Conservation (phyloP, 1,140 invertebrate genomes). For the Trichonephila clavipes region DNA sequence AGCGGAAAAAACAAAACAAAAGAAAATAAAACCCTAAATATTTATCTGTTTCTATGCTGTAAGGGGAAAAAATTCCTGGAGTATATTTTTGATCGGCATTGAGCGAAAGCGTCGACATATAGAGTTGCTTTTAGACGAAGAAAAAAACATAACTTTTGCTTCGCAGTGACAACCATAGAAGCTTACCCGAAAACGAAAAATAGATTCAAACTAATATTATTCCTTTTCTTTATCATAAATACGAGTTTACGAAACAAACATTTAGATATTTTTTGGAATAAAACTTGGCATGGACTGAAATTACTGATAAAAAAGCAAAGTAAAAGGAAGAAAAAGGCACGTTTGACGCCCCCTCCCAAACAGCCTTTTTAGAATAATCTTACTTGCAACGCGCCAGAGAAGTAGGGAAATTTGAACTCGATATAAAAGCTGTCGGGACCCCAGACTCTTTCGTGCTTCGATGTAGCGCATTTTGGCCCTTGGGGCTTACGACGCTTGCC, state of each 20-base stretch:
- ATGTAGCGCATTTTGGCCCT: slow-evolving; percentile 12
- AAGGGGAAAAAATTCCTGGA: neutral
- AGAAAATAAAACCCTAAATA: neutral
- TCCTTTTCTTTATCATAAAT: neutral
- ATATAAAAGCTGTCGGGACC: neutral
- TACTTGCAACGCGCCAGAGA: neutral
- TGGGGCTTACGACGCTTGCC: slow-evolving; percentile 1
- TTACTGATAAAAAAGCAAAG: slow-evolving; percentile 2
- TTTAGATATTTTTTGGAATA: neutral
- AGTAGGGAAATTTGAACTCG: slow-evolving; percentile 26
- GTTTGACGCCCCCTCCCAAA: neutral
- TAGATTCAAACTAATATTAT: neutral
- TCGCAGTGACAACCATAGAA: neutral
- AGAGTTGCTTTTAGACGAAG: neutral
- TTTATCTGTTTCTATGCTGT: neutral
- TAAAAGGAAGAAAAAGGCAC: neutral
- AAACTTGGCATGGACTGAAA: neutral
- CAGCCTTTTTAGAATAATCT: slow-evolving; percentile 7
- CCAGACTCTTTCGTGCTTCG: neutral
- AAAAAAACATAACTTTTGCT: neutral
- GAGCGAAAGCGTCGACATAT: neutral
- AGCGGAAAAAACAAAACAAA: neutral
- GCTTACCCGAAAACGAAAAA: neutral
- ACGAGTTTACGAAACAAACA: neutral
- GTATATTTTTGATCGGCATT: neutral